These are phyloP conservation scores for Rhimphoctona megacephalus DNA, from an alignment of 2,888 invertebrate species.

Conservation along the genomic window DNA sequence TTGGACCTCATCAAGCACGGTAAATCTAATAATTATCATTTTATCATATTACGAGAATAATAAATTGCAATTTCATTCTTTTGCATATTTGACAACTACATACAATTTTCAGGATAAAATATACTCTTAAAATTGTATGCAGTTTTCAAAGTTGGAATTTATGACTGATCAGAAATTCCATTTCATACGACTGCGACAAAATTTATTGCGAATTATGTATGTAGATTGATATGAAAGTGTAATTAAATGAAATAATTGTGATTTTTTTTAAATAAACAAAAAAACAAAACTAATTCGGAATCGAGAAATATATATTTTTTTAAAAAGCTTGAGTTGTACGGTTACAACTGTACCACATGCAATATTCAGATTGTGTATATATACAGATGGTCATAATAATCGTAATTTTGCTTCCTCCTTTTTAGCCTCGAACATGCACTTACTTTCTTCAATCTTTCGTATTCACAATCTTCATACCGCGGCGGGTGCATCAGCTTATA, in stretches of 20 bases:
- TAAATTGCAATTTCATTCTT: constrained; percentile 10
- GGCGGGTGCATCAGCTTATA: constrained; percentile 32
- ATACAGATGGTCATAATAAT: constrained; percentile 33
- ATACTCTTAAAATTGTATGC: not conserved
- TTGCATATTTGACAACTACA: constrained; percentile 4
- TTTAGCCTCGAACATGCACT: constrained; percentile 34
- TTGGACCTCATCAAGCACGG: constrained; percentile 89
- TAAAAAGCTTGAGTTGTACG: not conserved
- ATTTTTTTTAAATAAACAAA: not conserved
- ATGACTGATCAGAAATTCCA: not conserved
- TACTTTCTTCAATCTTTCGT: constrained; percentile 65
- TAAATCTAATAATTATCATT: constrained; percentile 78
- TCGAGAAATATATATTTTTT: not conserved
- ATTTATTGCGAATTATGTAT: not conserved
- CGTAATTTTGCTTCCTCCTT: constrained; percentile 53
- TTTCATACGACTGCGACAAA: not conserved
- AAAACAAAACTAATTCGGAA: not conserved
- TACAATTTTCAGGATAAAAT: not conserved
- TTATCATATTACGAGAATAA: constrained; percentile 1
- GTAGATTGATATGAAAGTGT: not conserved
- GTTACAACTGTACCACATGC: constrained; percentile 9
- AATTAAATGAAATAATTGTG: not conserved
- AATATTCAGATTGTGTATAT: constrained; percentile 28
- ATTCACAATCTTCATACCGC: constrained; percentile 46
- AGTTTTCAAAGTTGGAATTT: too few species aligned